Percentiles rank a stretch among this genome's conserved stretches.
Evolutionary conservation across 2,888 invertebrate species (phyloP).

Genomic region (Coecobrya sp.): DNA sequence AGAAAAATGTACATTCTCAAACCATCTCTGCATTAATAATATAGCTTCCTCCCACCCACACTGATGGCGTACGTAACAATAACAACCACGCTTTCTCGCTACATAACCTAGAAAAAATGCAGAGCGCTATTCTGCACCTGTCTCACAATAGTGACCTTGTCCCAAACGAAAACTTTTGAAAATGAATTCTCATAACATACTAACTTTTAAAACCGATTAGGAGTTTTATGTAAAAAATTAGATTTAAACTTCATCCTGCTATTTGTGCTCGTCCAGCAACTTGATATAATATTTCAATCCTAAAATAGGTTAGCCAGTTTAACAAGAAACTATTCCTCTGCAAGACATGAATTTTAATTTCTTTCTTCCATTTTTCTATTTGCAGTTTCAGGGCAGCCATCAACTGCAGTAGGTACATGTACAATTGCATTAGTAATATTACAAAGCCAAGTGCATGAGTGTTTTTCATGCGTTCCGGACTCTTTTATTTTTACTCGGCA

Average conservation of each 20-base stretch:
- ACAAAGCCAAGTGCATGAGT: not conserved
- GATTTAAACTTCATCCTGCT: not conserved
- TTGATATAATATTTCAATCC: no score
- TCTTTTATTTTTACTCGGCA: not conserved
- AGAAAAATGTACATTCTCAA: no score
- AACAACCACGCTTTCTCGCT: no score
- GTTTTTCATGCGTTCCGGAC: not conserved
- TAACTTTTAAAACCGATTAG: not conserved
- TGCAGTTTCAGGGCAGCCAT: not conserved
- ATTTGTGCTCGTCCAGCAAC: not conserved
- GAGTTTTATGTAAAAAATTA: not conserved
- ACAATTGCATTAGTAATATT: no score
- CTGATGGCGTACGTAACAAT: no score
- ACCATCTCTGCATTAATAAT: no score
- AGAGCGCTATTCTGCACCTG: no score
- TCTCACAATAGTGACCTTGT: no score
- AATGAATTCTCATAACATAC: not conserved
- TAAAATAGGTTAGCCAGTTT: no score
- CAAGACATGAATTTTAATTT: not conserved
- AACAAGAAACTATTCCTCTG: not conserved
- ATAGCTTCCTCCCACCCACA: no score
- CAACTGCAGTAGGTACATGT: not conserved
- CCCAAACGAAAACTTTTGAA: no score
- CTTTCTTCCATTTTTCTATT: not conserved
- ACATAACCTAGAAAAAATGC: no score